phyloP scores from a whole-genome alignment of 2,888 invertebrate species.

The Drosophila prolongata region DNA sequence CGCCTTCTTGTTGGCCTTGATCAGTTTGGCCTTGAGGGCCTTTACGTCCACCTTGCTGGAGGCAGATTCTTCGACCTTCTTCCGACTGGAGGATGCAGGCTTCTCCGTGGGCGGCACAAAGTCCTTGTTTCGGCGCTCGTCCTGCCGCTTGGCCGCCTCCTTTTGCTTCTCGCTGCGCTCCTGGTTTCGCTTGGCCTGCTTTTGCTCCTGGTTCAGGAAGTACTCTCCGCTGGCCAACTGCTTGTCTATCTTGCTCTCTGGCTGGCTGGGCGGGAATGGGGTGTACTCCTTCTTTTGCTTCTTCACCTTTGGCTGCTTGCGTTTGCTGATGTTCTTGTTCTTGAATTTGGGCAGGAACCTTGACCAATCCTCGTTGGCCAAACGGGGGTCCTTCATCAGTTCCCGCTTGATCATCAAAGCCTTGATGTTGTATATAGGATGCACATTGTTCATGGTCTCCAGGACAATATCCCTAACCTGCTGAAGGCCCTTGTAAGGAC shows the following conservation, averaged over 20 bases:
- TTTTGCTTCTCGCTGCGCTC: constrained; percentile 92
- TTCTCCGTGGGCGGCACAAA: constrained; percentile 92
- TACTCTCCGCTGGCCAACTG: constrained; percentile 98
- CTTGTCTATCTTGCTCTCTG: constrained; percentile 96
- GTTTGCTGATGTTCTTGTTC: constrained; percentile 93
- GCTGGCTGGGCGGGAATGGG: constrained; percentile 98
- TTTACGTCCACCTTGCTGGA: constrained; percentile 87
- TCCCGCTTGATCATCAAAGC: constrained; percentile 98
- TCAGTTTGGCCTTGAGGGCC: constrained; percentile 90
- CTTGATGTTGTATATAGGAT: constrained; percentile 99
- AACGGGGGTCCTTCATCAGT: constrained; percentile 95
- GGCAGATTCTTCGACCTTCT: constrained; percentile 53
- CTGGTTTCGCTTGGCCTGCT: constrained; percentile 88
- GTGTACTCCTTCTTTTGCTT: constrained; percentile 97
- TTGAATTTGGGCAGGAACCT: constrained; percentile 97
- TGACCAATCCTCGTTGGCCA: constrained; percentile 98
- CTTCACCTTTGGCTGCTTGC: constrained; percentile 95
- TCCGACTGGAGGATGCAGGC: constrained; percentile 39
- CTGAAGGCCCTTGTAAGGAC: constrained; percentile 95
- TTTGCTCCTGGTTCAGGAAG: constrained; percentile 95
- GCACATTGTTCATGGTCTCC: constrained; percentile 99
- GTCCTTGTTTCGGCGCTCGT: constrained; percentile 91
- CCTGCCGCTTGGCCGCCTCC: constrained; percentile 89
- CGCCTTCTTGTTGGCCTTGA: constrained; percentile 86
- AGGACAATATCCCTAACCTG: constrained; percentile 95